Conservation (phyloP, 2,113 vertebrate species). For the Erythrolamprus reginae region DNA sequence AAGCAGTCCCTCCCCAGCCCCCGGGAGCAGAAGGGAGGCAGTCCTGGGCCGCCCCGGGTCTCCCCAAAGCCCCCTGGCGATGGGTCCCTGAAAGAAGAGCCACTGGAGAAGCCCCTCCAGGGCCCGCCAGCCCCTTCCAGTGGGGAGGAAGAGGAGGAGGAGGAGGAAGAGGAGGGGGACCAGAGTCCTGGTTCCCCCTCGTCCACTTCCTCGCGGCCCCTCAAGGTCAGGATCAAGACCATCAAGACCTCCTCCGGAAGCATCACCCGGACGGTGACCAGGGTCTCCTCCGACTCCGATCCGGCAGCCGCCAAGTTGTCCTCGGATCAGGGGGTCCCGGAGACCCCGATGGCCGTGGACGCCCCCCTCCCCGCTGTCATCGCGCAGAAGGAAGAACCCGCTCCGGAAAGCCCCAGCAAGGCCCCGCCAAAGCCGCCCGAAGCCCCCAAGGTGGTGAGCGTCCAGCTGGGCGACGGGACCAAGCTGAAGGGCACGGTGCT, state of each 20-base stretch:
- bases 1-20: neutral
- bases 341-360: fast-evolving
- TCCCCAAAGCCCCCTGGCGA: slow-evolving; percentile 43
- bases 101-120: slow-evolving; percentile 37
- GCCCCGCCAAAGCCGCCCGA: slow-evolving; percentile 60
- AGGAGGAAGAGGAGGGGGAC: slow-evolving; percentile 68
- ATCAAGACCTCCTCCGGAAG: slow-evolving; percentile 83
- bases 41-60: neutral
- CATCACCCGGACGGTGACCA: slow-evolving; percentile 81
- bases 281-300: slow-evolving; percentile 74
- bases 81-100: slow-evolving; percentile 55
- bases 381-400: slow-evolving; percentile 4
- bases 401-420: neutral
- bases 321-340: neutral
- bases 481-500: slow-evolving; percentile 80
- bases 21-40: neutral
- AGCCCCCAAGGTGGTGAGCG: slow-evolving; percentile 64
- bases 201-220: slow-evolving; percentile 71
- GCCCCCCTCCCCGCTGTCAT: fast-evolving
- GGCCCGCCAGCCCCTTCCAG: slow-evolving; percentile 61
- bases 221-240: slow-evolving; percentile 94
- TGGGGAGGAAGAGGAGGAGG: slow-evolving; percentile 70
- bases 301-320: neutral
- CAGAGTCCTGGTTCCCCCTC: slow-evolving; percentile 66
- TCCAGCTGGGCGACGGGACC: slow-evolving; percentile 64